Base-by-base conservation (phyloP, 2,113 vertebrate species). In the Arizona elegans region DNA sequence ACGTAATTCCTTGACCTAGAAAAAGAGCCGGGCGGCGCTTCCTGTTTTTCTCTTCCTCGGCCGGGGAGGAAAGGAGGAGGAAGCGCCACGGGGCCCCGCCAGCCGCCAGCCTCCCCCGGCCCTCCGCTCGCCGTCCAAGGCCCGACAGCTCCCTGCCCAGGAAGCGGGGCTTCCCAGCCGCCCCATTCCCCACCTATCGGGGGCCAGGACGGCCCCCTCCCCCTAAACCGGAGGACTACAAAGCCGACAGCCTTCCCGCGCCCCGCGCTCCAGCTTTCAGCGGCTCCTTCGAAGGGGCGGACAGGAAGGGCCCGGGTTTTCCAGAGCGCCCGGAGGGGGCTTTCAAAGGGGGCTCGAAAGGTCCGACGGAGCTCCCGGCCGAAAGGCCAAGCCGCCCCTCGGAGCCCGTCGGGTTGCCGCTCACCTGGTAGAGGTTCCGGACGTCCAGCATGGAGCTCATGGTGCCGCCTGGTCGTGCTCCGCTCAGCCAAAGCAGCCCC, bases 371-470 rank as follows among this genome's bases (percentile, higher is more conserved):
- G 62, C 62, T 70, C 12, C 29, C 12, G 11, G 29, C 0, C 1
- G 29, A 15, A 29, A 13, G 2, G 12, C 29, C 13, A 62, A 12
- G 62, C 26, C 58, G 58, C 58, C 58, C 58, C 23, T 24, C 23
- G 62, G 29, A 19, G 70, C 11, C 2, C 13, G n/a, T 12, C 0
- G 6, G 47, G 38, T 43, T 43, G 38, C 3, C 47, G 19, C 95
- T 92, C 55, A 95, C 95, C 95, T 95, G 24, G 26, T 94, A 95
- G n/a, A 95, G 62, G 17, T 94, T 91, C 50, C 55, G 50, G 9
- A 95, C 90, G 93, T 94, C 95, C 93, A 95, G n/a, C 8, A 95
- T 95, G 29, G 94, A 94, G 92, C 94, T 95, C 95, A 95, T 55
- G 52, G 21, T 56, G 19, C 29, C 85, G 55, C 38, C 38, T 3